Evolutionary conservation across 1,140 invertebrate genomes (phyloP), one percentile per base, ranked within the genome.

Genomic region (Chironomus tepperi): DNA sequence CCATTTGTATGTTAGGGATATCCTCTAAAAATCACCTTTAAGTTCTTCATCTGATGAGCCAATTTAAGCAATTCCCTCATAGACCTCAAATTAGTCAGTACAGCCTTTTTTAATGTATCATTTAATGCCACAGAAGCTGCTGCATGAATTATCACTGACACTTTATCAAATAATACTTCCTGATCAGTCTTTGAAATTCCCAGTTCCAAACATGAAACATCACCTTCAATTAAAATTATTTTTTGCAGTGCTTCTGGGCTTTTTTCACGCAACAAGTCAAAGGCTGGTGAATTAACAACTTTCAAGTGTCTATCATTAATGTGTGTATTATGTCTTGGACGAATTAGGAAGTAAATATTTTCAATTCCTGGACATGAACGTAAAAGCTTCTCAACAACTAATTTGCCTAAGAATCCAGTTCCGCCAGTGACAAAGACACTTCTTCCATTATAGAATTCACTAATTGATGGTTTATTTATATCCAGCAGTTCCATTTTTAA

Each of bases 341-440:
- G 83, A 12, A 95, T 87, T 73, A 96, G 83, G 1, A 95, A 79
- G 78, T 92, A 95, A 18, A 96, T 85, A 19, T 84, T 88, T n/a
- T 86, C 85, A 3, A 95, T 82, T 0, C 87, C 87, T 0, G 89
- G 87, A 81, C 93, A 95, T 24, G 86, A 87, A 18, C 93, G 81
- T 0, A 96, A 83, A 0, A 96, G 81, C 79, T 95, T 95, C 80
- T 95, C 92, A 73, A 95, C 84, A 6, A 95, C 81, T 2, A 85
- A 81, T 77, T 85, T 86, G 24, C 84, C 84, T n/a, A 85, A 78
- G 78, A 85, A 85, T 24, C 85, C 86, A 34, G 24, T 34, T 34
- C 24, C 24, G 24, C 24, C 24, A 34, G 24, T 34, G 5, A 34
- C 24, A 34, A 34, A 34, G 5, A 34, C 24, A 34, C 24, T 34